Percentiles rank a stretch among this genome's conserved stretches.
phyloP scores from a whole-genome alignment of 2,888 invertebrate species.

The Drosophila colorata region DNA sequence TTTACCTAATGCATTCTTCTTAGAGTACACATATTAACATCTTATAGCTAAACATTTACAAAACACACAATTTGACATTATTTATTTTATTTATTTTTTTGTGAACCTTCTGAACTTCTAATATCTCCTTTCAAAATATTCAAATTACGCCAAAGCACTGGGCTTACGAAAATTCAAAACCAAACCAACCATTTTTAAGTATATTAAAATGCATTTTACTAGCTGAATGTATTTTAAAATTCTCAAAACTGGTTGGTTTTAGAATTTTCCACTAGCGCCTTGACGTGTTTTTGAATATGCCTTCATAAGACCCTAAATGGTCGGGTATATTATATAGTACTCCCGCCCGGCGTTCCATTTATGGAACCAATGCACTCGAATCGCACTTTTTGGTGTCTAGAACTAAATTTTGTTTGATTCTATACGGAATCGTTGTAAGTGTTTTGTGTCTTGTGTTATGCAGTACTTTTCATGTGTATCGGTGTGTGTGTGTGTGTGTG shows the following conservation, averaged over 20 bases:
- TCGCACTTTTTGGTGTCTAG: constrained; percentile 70
- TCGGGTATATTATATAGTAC: neutral
- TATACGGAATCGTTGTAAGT: constrained; percentile 31
- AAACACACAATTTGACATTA: constrained; percentile 7
- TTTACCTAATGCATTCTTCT: constrained; percentile 23
- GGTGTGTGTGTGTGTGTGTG: constrained; percentile 8
- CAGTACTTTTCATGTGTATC: constrained; percentile 2
- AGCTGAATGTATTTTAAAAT: constrained; percentile 49
- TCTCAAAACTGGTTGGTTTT: constrained; percentile 77
- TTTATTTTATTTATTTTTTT: neutral
- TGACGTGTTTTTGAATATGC: neutral
- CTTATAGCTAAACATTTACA: constrained; percentile 60
- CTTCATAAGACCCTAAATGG: neutral
- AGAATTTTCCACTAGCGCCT: constrained; percentile 63
- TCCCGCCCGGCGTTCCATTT: neutral
- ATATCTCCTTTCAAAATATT: neutral
- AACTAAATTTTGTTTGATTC: constrained; percentile 52
- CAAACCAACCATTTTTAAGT: constrained; percentile 79
- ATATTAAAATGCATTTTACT: constrained; percentile 46
- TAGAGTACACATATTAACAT: constrained; percentile 42
- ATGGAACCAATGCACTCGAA: constrained; percentile 39
- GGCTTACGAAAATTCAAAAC: constrained; percentile 72
- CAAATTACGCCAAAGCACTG: neutral
- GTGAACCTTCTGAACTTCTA: neutral
- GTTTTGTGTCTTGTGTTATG: constrained; percentile 6